Evolutionary conservation across 2,888 invertebrate species (phyloP).

Genomic region (Melipona bicolor): DNA sequence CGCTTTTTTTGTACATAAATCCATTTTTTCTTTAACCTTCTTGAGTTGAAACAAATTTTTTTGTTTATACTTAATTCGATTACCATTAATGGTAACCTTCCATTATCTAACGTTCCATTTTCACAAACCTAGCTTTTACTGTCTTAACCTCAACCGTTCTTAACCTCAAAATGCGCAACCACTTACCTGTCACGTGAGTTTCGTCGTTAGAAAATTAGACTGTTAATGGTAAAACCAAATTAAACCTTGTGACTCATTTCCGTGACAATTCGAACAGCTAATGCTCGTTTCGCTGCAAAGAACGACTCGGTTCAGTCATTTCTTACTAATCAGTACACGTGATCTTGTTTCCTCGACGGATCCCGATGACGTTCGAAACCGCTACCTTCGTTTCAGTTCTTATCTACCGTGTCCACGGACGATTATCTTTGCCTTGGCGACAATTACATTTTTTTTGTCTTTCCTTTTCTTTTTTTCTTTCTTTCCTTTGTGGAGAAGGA

Average conservation of each 20-base stretch:
- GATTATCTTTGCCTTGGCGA: slow-evolving; percentile 29
- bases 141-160: slow-evolving; percentile 1
- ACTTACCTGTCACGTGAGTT: slow-evolving; percentile 17
- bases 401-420: slow-evolving; percentile 33
- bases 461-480: too few relatives aligned
- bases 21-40: background rate
- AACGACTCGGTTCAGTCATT: slow-evolving; percentile 39
- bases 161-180: background rate
- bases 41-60: background rate
- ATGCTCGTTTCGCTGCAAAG: slow-evolving; percentile 53
- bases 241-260: slow-evolving; percentile 64
- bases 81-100: background rate
- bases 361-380: slow-evolving; percentile 44
- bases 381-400: slow-evolving; percentile 25
- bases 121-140: background rate
- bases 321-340: slow-evolving; percentile 51
- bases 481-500: too few relatives aligned
- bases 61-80: background rate
- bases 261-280: slow-evolving; percentile 43
- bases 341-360: slow-evolving; percentile 46
- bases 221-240: slow-evolving; percentile 49
- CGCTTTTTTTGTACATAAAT: background rate
- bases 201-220: slow-evolving; percentile 20
- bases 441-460: background rate
- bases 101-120: background rate